Conservation (phyloP, 2,888 invertebrate species). For the Silvanus unidentatus region DNA sequence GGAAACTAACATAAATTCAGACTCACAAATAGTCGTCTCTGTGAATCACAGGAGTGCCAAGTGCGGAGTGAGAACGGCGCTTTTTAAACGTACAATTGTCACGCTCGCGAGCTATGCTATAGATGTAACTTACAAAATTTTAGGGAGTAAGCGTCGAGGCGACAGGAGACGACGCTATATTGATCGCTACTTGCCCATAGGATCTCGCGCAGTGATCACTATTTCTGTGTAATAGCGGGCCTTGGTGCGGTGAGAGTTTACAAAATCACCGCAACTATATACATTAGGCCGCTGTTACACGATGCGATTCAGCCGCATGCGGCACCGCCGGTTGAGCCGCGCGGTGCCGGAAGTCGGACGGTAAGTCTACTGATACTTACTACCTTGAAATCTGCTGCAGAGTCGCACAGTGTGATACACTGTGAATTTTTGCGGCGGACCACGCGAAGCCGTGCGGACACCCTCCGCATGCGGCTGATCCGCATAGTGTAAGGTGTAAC, state of each 20-base stretch:
- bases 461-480: no score
- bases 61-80: not conserved
- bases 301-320: no score
- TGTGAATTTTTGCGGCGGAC: no score
- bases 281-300: no score
- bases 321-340: no score
- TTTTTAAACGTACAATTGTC: not conserved
- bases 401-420: no score
- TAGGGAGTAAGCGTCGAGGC: not conserved
- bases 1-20: no score
- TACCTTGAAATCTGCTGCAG: no score
- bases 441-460: no score
- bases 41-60: not conserved
- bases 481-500: no score
- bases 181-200: conserved; percentile 15
- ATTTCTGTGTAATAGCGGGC: conserved; percentile 16
- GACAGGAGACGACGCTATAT: conserved; percentile 17
- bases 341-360: no score
- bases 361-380: no score
- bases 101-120: conserved; percentile 1
- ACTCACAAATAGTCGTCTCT: not conserved
- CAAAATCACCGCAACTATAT: conserved; percentile 3
- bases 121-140: conserved; percentile 1
- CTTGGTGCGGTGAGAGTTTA: conserved; percentile 1
- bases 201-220: conserved; percentile 19